These are phyloP conservation scores for Corvus cornix DNA, from an alignment of 2,113 vertebrate genomes.

Conservation along the genomic window DNA sequence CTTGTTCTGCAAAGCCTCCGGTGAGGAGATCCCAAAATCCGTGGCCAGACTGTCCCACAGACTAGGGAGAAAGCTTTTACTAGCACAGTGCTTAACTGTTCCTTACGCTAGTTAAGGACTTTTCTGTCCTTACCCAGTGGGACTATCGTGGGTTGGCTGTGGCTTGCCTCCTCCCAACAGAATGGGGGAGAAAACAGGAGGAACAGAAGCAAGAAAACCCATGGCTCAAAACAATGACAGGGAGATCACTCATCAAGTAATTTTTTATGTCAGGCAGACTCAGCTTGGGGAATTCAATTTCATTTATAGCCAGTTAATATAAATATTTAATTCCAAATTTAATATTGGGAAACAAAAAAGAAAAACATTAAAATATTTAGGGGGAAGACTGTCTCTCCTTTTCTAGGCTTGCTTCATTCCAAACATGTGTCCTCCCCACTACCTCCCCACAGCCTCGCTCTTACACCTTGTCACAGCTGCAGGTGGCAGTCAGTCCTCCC, in stretches of 20 bases:
- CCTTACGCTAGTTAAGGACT: background rate
- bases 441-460: background rate
- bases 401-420: background rate
- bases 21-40: background rate
- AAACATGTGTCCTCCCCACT: background rate
- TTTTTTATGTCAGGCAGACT: background rate
- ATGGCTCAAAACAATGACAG: background rate
- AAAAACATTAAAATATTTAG: background rate
- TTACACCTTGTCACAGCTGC: background rate
- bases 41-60: background rate
- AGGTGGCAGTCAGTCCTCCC: background rate
- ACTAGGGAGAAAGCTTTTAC: background rate
- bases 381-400: background rate
- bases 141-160: fast-evolving
- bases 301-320: background rate
- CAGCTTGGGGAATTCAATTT: background rate
- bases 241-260: background rate
- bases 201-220: background rate
- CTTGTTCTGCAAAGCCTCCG: background rate
- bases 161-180: background rate
- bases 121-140: background rate
- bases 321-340: background rate
- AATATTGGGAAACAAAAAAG: background rate
- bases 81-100: background rate
- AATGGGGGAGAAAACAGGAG: background rate